Evolutionary conservation across 2,888 invertebrate species (phyloP).

Genomic region (Heliconius charithonia): DNA sequence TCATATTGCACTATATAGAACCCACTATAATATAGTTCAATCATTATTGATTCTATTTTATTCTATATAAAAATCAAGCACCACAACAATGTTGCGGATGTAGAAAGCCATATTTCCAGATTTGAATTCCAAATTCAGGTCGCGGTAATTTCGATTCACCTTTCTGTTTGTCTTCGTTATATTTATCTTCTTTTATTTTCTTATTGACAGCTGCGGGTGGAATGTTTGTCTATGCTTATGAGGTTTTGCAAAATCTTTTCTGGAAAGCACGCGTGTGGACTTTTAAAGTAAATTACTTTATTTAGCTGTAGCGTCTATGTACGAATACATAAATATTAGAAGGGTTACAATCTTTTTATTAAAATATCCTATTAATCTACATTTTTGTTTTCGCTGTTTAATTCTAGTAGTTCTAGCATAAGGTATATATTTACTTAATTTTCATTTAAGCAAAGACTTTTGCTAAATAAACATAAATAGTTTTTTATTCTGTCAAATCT

Average conservation of each 20-base stretch:
- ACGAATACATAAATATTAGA: not conserved
- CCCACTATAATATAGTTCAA: too few relatives aligned
- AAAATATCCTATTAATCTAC: not conserved
- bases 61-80: conserved; percentile 28
- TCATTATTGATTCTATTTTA: not conserved
- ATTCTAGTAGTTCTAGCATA: too few relatives aligned
- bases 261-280: conserved; percentile 28
- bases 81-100: conserved; percentile 43
- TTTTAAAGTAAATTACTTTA: conserved; percentile 9
- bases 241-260: conserved; percentile 48
- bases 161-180: conserved; percentile 79
- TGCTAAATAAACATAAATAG: not conserved
- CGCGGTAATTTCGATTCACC: conserved; percentile 75
- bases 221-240: conserved; percentile 71
- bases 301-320: not conserved
- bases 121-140: conserved; percentile 83
- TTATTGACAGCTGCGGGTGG: conserved; percentile 62
- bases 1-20: too few relatives aligned
- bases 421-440: not conserved
- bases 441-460: not conserved
- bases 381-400: too few relatives aligned
- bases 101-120: conserved; percentile 74
- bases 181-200: conserved; percentile 80
- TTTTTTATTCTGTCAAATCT: too few relatives aligned
- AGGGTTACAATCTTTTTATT: not conserved